Conservation (phyloP, 2,888 invertebrate genomes). For the Archaeoteleia sp. region DNA sequence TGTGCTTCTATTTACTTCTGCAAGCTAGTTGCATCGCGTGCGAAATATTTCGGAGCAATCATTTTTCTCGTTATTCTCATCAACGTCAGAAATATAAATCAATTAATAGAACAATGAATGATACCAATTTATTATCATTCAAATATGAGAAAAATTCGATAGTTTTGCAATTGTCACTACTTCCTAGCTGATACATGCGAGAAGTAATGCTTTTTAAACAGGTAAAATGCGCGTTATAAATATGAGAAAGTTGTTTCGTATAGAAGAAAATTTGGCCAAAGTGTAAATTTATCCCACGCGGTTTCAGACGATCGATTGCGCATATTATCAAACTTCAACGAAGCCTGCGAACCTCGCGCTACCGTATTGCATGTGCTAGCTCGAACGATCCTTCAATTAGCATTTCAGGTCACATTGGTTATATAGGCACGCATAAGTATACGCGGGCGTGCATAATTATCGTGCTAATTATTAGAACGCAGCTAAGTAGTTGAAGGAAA, state of each 20-base stretch:
- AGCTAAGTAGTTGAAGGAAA: conserved; percentile 71
- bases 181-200: too few species aligned
- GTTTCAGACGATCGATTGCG: conserved; percentile 8
- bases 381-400: conserved; percentile 68
- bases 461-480: conserved; percentile 71
- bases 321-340: conserved; percentile 7
- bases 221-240: too few species aligned
- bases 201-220: too few species aligned
- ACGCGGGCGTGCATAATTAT: conserved; percentile 70
- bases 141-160: too few species aligned
- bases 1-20: conserved; percentile 73
- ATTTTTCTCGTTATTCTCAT: background rate
- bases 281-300: background rate
- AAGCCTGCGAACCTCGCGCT: conserved; percentile 43
- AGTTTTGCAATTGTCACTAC: too few species aligned
- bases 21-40: conserved; percentile 60
- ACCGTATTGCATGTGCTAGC: conserved; percentile 18
- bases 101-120: too few species aligned
- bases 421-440: conserved; percentile 51
- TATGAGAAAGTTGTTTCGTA: too few species aligned
- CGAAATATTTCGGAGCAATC: conserved; percentile 21
- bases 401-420: conserved; percentile 68
- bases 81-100: too few species aligned
- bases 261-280: background rate
- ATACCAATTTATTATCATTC: too few species aligned